A percentile compares a stretch with the other conserved stretches of the same genome.
Evolutionary conservation across 2,797 vertebrate species (phyloP).

Genomic region (Acanthurus leucopareius): DNA sequence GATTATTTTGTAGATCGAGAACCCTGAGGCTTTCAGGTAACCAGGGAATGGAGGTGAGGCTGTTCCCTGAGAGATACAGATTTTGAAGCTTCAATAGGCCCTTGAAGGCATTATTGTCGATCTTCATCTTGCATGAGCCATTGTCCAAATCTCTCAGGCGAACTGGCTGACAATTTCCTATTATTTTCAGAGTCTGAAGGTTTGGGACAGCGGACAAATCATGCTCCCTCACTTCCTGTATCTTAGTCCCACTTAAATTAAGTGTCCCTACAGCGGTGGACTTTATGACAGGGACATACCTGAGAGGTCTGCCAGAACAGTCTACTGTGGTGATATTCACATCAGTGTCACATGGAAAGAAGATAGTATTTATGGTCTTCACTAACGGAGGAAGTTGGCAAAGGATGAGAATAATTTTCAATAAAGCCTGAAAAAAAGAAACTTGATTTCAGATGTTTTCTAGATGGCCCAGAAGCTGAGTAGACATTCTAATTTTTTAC

Average conservation of each 20-base stretch:
- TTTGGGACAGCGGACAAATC: conserved; percentile 81
- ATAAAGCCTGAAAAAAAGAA: conserved; percentile 71
- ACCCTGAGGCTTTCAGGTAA: conserved; percentile 82
- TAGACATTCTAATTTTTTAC: neutral
- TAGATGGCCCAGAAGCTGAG: neutral
- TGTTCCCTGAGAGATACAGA: conserved; percentile 87
- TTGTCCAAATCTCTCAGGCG: conserved; percentile 62
- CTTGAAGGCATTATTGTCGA: conserved; percentile 82
- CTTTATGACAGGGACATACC: conserved; percentile 76
- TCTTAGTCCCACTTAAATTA: conserved; percentile 80
- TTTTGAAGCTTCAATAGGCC: conserved; percentile 72
- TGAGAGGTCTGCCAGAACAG: conserved; percentile 82
- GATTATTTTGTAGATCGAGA: conserved; percentile 85
- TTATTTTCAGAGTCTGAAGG: conserved; percentile 83
- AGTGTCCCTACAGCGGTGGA: conserved; percentile 75
- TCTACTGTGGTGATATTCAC: conserved; percentile 71
- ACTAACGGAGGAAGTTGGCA: conserved; percentile 65
- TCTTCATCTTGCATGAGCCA: conserved; percentile 79
- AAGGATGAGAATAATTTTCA: conserved; percentile 65
- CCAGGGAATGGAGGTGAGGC: conserved; percentile 83
- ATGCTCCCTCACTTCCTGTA: conserved; percentile 66
- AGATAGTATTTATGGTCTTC: conserved; percentile 76
- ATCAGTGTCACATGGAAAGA: conserved; percentile 88
- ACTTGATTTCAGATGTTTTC: conserved; percentile 11
- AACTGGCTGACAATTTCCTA: conserved; percentile 84